These are phyloP conservation scores for Scolopax rusticola DNA, from an alignment of 2,797 vertebrate species.

Conservation along the genomic window DNA sequence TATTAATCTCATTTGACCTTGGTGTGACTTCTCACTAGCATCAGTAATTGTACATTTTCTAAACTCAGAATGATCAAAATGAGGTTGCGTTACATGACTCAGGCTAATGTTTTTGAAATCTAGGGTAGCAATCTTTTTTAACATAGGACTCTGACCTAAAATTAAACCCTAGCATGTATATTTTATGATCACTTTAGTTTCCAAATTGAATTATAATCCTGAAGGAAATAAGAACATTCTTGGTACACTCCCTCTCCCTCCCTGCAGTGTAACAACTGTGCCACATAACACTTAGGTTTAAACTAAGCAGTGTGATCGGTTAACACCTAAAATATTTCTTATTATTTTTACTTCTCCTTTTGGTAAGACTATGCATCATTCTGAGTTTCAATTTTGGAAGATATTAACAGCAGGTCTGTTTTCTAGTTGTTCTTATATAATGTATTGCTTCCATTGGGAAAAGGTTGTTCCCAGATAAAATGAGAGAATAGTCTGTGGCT, in stretches of 20 bases:
- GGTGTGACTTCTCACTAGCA: conserved; percentile 20
- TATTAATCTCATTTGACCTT: conserved; percentile 39
- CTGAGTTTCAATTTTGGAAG: neutral
- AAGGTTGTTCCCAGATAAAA: neutral
- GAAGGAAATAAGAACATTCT: neutral
- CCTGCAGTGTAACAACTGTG: neutral
- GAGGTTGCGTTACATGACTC: neutral
- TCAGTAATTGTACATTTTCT: conserved; percentile 42
- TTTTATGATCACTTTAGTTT: neutral
- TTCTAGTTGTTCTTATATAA: neutral
- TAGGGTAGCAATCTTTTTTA: neutral
- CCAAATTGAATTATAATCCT: conserved; percentile 32
- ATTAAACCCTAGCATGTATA: neutral
- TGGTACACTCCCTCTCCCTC: neutral
- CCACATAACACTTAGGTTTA: neutral
- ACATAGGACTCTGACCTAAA: conserved; percentile 11
- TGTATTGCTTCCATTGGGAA: neutral
- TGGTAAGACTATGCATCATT: neutral
- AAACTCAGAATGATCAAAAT: conserved; percentile 30
- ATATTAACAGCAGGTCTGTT: neutral
- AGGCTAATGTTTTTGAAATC: conserved; percentile 9
- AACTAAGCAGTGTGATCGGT: neutral
- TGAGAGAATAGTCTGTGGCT: rapidly evolving
- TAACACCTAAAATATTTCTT: neutral
- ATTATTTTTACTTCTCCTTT: neutral